Conservation (phyloP, 2,888 invertebrate species). For the Proisotoma minuta region DNA sequence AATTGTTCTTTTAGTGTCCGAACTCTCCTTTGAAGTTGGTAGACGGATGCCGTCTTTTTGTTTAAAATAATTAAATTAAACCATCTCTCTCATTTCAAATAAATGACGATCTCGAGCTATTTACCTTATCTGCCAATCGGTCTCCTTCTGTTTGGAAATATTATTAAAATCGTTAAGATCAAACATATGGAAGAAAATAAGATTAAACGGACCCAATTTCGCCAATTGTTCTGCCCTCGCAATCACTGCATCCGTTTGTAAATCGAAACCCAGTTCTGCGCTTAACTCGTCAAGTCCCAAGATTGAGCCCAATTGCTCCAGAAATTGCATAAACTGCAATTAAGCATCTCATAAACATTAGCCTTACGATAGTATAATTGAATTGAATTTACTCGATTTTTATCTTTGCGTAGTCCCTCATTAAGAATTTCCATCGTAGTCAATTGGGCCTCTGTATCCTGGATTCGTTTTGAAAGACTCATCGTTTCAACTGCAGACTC, state of each 20-base stretch:
- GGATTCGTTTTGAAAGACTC: constrained; percentile 67
- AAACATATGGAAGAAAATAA: too few relatives aligned
- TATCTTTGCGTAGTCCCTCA: constrained; percentile 70
- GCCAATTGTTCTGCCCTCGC: constrained; percentile 79
- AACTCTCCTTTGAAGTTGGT: constrained; percentile 81
- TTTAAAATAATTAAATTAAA: too few relatives aligned
- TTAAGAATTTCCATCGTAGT: constrained; percentile 66
- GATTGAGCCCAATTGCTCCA: constrained; percentile 75
- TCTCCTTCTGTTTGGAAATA: too few relatives aligned
- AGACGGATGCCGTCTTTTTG: constrained; percentile 78
- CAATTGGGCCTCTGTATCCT: constrained; percentile 74
- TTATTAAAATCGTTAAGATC: too few relatives aligned
- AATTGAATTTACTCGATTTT: constrained; percentile 62
- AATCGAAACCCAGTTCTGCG: constrained; percentile 71
- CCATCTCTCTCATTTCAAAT: too few relatives aligned
- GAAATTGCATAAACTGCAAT: constrained; percentile 64
- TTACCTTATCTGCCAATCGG: constrained; percentile 76
- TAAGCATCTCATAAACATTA: neutral
- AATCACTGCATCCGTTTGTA: constrained; percentile 76
- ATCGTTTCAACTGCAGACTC: constrained; percentile 71
- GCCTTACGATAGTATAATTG: constrained; percentile 12
- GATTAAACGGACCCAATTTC: too few relatives aligned
- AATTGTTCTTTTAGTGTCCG: constrained; percentile 82
- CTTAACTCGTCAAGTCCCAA: constrained; percentile 81
- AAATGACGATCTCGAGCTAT: neutral